Evolutionary conservation across 2,888 invertebrate genomes (phyloP), one percentile per base, ranked within the genome.

Genomic region (Pammene aurita): DNA sequence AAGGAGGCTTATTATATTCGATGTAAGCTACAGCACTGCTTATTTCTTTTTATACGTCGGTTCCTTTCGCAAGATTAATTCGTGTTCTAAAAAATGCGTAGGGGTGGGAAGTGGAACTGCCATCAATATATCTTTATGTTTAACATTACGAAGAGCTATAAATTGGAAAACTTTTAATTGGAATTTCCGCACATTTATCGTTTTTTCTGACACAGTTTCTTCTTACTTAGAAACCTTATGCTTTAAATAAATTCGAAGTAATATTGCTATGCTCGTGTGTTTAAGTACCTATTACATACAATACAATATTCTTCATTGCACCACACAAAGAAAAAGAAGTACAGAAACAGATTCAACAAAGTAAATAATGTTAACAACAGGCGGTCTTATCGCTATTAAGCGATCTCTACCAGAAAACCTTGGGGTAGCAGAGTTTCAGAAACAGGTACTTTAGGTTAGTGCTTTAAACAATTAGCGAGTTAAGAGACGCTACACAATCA

Each of bases 1-100:
- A 74, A 67, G 67, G 41, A 72, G 71, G 66, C 71, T 72, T 70
- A 71, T 64, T 69, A 65, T 67, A 67, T 67, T 60, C 54, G 60
- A 61, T 66, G 67, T 57, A 52, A 58, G 67, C 67, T 55, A 61
- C 62, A 42, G 42, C 16, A 64, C 46, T 35, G 26, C 16, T 52
- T 62, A 57, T 69, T 65, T 44, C 54, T 54, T 55, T 54, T 55
- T 46, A 54, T 52, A 14, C 52, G 38, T 60, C 64, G 34, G 38
- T 55, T 65, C 52, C 63, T 42, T 64, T 68, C 52, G 68, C 63
- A 52, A 52, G 68, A 63, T 63, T 41, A 67, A 61, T 67, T 62
- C 55, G 61, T 62, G 63, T 68, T 68, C 52, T 68, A 38, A 48
- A 67, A 52, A 50, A 18, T 44, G 18, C 18, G 50, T n/a, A 16